A percentile compares a stretch with the other conserved stretches of the same genome.
Evolutionary conservation across 2,797 vertebrate species (phyloP).

Genomic region (Crenichthys baileyi): DNA sequence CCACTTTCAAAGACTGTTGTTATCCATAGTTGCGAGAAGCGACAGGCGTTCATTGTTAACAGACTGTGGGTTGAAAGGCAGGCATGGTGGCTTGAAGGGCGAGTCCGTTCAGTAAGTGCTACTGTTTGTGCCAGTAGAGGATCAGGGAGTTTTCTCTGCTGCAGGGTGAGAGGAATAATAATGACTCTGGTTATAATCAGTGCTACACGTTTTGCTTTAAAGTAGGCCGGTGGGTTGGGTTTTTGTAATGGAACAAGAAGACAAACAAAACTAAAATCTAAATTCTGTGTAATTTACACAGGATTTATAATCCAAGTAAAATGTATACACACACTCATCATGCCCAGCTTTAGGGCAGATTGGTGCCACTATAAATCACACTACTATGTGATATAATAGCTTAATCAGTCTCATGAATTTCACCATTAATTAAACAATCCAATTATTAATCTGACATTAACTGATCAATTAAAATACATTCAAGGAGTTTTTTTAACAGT

Average conservation of each 20-base stretch:
- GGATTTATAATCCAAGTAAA: background rate
- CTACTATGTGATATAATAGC: background rate
- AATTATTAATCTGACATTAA: background rate
- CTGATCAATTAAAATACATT: background rate
- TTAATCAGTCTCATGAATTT: background rate
- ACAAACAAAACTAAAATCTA: constrained; percentile 11
- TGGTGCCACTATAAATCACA: background rate
- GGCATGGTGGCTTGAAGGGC: constrained; percentile 22
- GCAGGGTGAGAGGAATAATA: constrained; percentile 66
- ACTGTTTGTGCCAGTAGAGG: constrained; percentile 59
- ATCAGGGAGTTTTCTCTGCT: constrained; percentile 44
- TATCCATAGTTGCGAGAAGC: constrained; percentile 46
- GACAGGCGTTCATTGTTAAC: constrained; percentile 49
- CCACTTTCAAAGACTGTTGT: constrained; percentile 45
- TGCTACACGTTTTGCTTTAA: constrained; percentile 48
- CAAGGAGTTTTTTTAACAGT: background rate
- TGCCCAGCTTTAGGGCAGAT: background rate
- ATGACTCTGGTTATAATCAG: constrained; percentile 63
- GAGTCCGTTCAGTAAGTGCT: constrained; percentile 40
- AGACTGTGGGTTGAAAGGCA: constrained; percentile 46
- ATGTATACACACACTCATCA: background rate
- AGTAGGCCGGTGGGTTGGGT: constrained; percentile 5
- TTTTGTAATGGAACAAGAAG: constrained; percentile 36
- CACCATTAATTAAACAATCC: background rate
- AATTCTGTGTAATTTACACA: background rate